Conservation (phyloP, 2,797 vertebrate species). For the Channallabes apus region DNA sequence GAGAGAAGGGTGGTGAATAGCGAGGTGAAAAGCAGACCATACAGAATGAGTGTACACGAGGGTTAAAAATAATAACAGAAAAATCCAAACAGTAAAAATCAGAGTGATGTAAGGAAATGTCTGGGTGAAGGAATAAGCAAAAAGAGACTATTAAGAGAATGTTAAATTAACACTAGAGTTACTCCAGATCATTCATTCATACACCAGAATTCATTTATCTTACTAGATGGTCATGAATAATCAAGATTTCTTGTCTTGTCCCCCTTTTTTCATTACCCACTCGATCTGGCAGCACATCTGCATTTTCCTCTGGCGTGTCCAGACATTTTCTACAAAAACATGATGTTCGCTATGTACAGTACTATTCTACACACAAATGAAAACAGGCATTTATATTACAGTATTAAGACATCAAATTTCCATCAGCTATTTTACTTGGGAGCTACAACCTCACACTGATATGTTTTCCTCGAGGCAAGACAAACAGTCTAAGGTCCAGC, state of each 20-base stretch:
- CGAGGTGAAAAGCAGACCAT: not conserved
- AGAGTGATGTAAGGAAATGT: not conserved
- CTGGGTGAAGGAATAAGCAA: not conserved
- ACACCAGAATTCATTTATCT: not conserved
- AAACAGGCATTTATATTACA: constrained; percentile 45
- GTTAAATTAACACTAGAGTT: not conserved
- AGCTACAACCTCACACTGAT: constrained; percentile 38
- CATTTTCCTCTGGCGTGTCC: constrained; percentile 28
- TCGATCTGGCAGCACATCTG: constrained; percentile 4
- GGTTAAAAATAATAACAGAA: not conserved
- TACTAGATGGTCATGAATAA: no score
- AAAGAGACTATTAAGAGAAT: not conserved
- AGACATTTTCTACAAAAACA: constrained; percentile 45
- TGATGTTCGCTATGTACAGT: constrained; percentile 34
- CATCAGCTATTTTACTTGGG: constrained; percentile 63
- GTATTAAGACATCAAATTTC: constrained; percentile 51
- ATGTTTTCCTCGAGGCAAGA: constrained; percentile 62
- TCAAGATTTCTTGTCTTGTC: not conserved
- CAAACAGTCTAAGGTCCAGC: constrained; percentile 68
- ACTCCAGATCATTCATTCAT: not conserved
- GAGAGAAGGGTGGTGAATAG: not conserved
- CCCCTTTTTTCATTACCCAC: constrained; percentile 15
- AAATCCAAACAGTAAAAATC: not conserved
- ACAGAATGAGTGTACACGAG: not conserved
- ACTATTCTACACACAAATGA: constrained; percentile 54